Conservation (phyloP, 1,140 invertebrate species). For the Meloidogyne exigua region DNA sequence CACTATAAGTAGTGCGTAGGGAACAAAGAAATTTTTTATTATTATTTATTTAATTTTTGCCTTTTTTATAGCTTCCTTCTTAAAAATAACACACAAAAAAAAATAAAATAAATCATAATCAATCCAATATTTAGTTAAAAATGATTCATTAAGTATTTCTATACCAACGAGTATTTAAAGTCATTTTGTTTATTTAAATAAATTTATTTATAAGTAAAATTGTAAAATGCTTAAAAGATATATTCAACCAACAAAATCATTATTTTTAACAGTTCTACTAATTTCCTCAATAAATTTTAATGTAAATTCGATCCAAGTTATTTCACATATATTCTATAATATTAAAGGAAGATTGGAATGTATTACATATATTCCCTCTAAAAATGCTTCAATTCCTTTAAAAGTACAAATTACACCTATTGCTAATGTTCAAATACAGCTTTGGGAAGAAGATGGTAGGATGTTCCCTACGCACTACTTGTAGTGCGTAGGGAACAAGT, state of each 20-base stretch:
- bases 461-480: not conserved
- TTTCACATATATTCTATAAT: not conserved
- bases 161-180: too few relatives aligned
- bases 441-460: slow-evolving; percentile 1
- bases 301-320: not conserved
- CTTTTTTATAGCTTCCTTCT: too few relatives aligned
- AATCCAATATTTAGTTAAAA: too few relatives aligned
- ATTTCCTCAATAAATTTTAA: not conserved
- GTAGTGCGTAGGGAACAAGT: not conserved
- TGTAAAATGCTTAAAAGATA: too few relatives aligned
- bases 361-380: not conserved
- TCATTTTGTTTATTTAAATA: too few relatives aligned
- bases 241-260: not conserved
- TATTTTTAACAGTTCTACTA: not conserved
- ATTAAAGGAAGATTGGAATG: not conserved
- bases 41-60: too few relatives aligned
- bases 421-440: not conserved
- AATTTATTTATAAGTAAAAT: too few relatives aligned
- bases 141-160: too few relatives aligned
- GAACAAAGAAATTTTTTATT: not conserved
- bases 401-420: not conserved
- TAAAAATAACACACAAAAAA: too few relatives aligned
- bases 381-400: not conserved
- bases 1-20: not conserved
- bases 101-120: too few relatives aligned